A percentile compares a stretch with the other conserved stretches of the same genome.
These are phyloP conservation scores for Lissocephala sabroskyi DNA, from an alignment of 2,888 invertebrate species.

Conservation along the genomic window DNA sequence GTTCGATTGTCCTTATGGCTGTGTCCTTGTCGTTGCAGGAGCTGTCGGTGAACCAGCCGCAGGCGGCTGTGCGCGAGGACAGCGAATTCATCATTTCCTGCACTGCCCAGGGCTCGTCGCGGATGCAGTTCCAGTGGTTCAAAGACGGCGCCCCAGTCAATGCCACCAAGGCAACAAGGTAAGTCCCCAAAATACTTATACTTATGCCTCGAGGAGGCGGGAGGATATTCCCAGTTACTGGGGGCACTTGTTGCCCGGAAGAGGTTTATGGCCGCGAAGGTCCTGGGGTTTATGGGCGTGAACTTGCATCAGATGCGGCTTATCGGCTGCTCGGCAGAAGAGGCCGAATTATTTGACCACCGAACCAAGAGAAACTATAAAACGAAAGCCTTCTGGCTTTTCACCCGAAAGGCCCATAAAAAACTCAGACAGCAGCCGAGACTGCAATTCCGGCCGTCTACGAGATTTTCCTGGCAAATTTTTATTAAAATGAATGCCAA, in stretches of 20 bases:
- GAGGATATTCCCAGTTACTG: no score
- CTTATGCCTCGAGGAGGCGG: no score
- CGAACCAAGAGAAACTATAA: slow-evolving; percentile 20
- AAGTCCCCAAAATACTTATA: no score
- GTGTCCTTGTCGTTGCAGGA: no score
- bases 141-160: slow-evolving; percentile 85
- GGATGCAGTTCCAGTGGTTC: slow-evolving; percentile 85
- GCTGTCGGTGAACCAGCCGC: slow-evolving; percentile 74
- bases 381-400: neutral
- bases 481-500: neutral
- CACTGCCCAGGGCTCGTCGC: slow-evolving; percentile 83
- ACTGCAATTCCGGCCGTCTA: no score
- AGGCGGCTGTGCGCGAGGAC: slow-evolving; percentile 77
- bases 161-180: slow-evolving; percentile 83
- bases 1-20: no score
- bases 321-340: neutral
- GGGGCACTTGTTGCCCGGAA: neutral
- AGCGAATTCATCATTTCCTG: slow-evolving; percentile 86
- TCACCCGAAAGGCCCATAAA: neutral
- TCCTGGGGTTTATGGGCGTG: no score
- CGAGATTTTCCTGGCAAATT: neutral
- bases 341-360: slow-evolving; percentile 6
- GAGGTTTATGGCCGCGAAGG: no score
- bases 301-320: slow-evolving; percentile 22
- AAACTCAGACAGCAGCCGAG: no score